Percentiles rank a stretch among this genome's conserved stretches.
Evolutionary conservation across 2,797 vertebrate genomes (phyloP).

Genomic region (Myripristis jacobus): DNA sequence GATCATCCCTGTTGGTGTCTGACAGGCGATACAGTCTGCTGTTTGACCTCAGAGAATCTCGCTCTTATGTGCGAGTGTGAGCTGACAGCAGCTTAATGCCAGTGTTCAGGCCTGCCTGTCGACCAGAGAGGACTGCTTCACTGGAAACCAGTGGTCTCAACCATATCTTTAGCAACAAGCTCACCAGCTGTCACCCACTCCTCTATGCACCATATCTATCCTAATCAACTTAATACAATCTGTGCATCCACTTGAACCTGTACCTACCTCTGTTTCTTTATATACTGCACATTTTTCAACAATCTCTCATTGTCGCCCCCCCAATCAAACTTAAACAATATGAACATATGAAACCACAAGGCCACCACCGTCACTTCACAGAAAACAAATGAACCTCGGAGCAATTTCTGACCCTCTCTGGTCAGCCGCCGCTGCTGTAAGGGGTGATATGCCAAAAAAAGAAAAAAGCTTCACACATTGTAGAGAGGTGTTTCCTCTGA

Average conservation of each 20-base stretch:
- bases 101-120: conserved; percentile 39
- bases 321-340: conserved; percentile 12
- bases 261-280: conserved; percentile 25
- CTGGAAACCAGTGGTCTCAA: conserved; percentile 30
- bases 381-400: conserved; percentile 10
- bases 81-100: conserved; percentile 72
- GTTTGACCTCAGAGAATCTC: conserved; percentile 72
- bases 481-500: neutral
- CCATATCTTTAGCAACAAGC: conserved; percentile 58
- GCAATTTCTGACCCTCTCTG: conserved; percentile 6
- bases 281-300: conserved; percentile 24
- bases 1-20: conserved; percentile 49
- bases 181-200: conserved; percentile 47
- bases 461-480: neutral
- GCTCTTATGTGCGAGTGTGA: conserved; percentile 53
- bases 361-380: conserved; percentile 12
- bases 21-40: conserved; percentile 52
- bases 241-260: conserved; percentile 35
- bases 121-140: conserved; percentile 30
- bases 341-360: neutral
- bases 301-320: conserved; percentile 14
- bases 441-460: neutral
- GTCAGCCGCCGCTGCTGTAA: neutral
- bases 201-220: conserved; percentile 38
- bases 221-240: conserved; percentile 58